Percentiles rank a stretch among this genome's conserved stretches.
phyloP scores from a whole-genome alignment of 2,113 vertebrate genomes.

The Polypterus senegalus region DNA sequence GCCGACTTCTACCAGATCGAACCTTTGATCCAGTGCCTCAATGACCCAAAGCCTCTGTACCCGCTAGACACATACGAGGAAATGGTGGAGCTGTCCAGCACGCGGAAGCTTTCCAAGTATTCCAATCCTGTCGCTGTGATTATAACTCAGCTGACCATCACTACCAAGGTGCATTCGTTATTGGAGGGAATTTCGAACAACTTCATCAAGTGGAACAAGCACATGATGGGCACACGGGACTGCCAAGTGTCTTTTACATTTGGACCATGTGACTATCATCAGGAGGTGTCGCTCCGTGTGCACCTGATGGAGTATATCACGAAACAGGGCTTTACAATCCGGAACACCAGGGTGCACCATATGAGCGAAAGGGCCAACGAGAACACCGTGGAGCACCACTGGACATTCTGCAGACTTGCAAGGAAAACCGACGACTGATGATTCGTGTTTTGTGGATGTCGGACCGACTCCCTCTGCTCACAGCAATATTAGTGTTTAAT shows the following conservation, averaged over 20 bases:
- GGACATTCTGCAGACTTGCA: conserved; percentile 92
- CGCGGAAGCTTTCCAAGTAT: conserved; percentile 93
- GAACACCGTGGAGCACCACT: conserved; percentile 97
- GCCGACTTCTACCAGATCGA: conserved; percentile 80
- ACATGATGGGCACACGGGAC: conserved; percentile 99
- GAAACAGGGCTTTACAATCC: conserved; percentile 91
- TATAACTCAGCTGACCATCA: conserved; percentile 93
- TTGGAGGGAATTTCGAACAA: conserved; percentile 90
- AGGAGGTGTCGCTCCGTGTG: conserved; percentile 88
- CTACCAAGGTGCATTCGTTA: conserved; percentile 83
- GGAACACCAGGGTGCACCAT: conserved; percentile 91
- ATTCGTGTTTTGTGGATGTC: neutral
- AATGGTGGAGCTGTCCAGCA: conserved; percentile 92
- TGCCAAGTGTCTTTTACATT: conserved; percentile 97
- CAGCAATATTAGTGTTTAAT: too few species aligned
- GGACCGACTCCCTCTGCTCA: too few species aligned
- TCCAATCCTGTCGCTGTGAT: conserved; percentile 95
- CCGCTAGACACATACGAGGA: conserved; percentile 90
- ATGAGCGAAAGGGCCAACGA: conserved; percentile 97
- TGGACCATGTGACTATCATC: conserved; percentile 94
- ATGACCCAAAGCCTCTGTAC: conserved; percentile 88
- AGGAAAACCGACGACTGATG: conserved; percentile 88
- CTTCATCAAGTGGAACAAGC: conserved; percentile 98
- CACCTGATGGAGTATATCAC: conserved; percentile 97
- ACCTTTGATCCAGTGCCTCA: conserved; percentile 79